Conservation (phyloP, 2,888 invertebrate genomes). For the Corythucha ciliata region DNA sequence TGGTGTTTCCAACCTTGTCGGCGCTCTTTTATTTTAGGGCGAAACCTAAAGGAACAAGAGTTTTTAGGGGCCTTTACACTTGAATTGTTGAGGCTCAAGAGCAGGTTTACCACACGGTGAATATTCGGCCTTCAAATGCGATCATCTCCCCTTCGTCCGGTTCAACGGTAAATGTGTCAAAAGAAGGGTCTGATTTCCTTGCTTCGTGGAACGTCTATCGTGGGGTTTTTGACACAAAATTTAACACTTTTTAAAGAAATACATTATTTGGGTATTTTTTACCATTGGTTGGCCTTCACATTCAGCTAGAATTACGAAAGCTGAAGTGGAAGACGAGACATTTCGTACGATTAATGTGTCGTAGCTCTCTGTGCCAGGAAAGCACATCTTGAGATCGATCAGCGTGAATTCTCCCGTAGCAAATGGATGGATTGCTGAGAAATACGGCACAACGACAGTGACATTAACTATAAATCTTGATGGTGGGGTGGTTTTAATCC, state of each 20-base stretch:
- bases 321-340: constrained; percentile 39
- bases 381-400: constrained; percentile 42
- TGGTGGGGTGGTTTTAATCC: constrained; percentile 37
- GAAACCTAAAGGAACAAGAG: constrained; percentile 24
- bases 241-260: not conserved
- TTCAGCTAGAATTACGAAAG: constrained; percentile 13
- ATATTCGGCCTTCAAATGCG: constrained; percentile 39
- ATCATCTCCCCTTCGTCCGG: constrained; percentile 39
- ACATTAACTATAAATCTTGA: constrained; percentile 38
- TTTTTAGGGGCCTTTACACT: too few relatives aligned
- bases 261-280: not conserved
- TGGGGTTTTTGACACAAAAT: not conserved
- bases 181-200: constrained; percentile 7
- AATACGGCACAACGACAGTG: constrained; percentile 40
- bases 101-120: constrained; percentile 37
- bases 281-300: constrained; percentile 12
- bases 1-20: constrained; percentile 14
- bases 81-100: not conserved
- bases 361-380: constrained; percentile 40
- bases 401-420: constrained; percentile 41
- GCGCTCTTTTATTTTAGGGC: constrained; percentile 9
- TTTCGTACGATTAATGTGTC: constrained; percentile 42
- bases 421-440: constrained; percentile 41
- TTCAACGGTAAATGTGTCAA: constrained; percentile 36
- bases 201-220: constrained; percentile 6